Conservation (phyloP, 2,113 vertebrate genomes). For the Plectropomus leopardus region DNA sequence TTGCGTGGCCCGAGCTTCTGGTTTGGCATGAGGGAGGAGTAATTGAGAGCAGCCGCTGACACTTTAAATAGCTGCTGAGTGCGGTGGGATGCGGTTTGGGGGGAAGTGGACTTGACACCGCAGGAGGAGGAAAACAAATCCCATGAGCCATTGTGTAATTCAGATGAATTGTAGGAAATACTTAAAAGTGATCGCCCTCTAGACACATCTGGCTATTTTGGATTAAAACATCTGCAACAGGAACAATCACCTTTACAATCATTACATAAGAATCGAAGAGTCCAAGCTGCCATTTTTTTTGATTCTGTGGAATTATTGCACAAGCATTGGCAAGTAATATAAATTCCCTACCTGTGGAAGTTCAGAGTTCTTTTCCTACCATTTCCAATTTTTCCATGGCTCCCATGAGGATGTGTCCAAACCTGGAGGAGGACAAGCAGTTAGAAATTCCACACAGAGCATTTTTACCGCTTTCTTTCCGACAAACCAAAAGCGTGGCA, state of each 20-base stretch:
- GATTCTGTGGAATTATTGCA: background rate
- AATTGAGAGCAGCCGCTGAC: conserved; percentile 69
- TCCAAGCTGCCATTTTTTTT: background rate
- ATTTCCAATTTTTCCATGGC: conserved; percentile 39
- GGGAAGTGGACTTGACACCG: conserved; percentile 62
- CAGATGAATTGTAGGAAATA: conserved; percentile 44
- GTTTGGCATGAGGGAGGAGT: conserved; percentile 56
- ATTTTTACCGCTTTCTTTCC: conserved; percentile 13
- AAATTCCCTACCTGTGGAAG: conserved; percentile 46
- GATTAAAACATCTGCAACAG: conserved; percentile 1
- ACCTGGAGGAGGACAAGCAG: conserved; percentile 45
- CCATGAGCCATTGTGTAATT: conserved; percentile 45
- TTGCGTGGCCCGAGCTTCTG: conserved; percentile 53
- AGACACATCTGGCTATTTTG: conserved; percentile 15
- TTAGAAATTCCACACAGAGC: conserved; percentile 12
- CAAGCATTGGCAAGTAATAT: background rate
- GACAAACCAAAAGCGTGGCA: conserved; percentile 17
- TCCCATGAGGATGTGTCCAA: conserved; percentile 35
- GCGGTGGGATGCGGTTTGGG: conserved; percentile 67
- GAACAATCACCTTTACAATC: background rate
- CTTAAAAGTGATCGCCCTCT: background rate
- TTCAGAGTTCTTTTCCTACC: conserved; percentile 32
- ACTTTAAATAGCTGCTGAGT: conserved; percentile 77
- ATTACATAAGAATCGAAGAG: background rate
- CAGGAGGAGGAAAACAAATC: conserved; percentile 50